These are phyloP conservation scores for Cathartes aura DNA, from an alignment of 2,113 vertebrate species.

Conservation along the genomic window DNA sequence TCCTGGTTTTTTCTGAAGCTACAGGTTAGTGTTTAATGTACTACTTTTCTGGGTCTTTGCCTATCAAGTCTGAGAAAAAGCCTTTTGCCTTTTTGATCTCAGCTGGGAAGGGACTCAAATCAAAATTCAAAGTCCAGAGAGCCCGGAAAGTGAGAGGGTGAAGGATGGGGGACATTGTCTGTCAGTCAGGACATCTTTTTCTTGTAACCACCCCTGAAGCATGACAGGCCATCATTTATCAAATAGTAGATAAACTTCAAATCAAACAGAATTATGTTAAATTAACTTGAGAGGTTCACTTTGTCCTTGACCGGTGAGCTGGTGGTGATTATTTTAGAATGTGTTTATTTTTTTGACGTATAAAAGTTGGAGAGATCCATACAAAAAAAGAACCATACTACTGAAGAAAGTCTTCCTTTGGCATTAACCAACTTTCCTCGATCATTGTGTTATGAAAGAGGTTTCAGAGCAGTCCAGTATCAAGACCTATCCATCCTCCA, in stretches of 20 bases:
- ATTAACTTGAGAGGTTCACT: background rate
- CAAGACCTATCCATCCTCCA: background rate
- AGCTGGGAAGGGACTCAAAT: background rate
- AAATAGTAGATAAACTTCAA: background rate
- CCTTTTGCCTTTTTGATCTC: background rate
- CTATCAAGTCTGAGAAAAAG: background rate
- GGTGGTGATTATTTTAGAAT: background rate
- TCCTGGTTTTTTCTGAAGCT: conserved; percentile 34
- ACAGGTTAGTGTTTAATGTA: conserved; percentile 37
- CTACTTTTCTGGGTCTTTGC: conserved; percentile 35
- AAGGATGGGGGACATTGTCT: background rate
- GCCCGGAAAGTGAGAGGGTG: background rate
- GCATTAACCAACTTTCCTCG: background rate
- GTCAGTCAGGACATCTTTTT: background rate
- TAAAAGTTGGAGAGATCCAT: background rate
- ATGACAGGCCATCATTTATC: background rate
- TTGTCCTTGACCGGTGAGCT: background rate
- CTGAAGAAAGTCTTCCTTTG: background rate
- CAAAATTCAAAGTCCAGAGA: background rate
- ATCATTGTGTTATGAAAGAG: background rate
- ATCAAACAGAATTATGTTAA: conserved; percentile 1
- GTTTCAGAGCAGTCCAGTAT: background rate
- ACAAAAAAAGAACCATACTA: background rate
- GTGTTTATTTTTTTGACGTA: background rate
- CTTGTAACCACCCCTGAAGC: background rate